phyloP scores from a whole-genome alignment of 2,888 invertebrate species.

The Tolmerus cingulatus region DNA sequence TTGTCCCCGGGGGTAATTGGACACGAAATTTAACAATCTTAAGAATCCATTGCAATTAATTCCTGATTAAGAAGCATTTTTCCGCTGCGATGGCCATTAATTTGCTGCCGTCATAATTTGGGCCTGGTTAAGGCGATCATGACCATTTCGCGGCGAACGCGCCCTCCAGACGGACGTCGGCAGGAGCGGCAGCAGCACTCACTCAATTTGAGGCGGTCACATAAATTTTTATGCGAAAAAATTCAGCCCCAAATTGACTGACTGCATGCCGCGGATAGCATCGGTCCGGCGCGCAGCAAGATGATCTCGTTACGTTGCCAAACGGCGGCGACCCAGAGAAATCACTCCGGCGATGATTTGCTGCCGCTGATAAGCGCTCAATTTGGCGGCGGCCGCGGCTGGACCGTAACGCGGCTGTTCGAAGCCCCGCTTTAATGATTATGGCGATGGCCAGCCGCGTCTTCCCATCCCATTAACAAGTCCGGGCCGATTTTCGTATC shows the following conservation, averaged over 20 bases:
- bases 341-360: constrained; percentile 35
- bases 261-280: constrained; percentile 20
- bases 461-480: constrained; percentile 36
- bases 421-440: constrained; percentile 19
- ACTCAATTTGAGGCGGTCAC: constrained; percentile 33
- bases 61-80: constrained; percentile 42
- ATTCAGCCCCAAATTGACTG: constrained; percentile 22
- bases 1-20: constrained; percentile 27
- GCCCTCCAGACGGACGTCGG: neutral
- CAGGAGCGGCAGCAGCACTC: neutral
- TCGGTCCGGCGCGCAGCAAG: neutral
- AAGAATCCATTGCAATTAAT: constrained; percentile 42
- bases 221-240: constrained; percentile 40
- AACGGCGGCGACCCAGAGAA: constrained; percentile 25
- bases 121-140: constrained; percentile 31
- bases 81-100: constrained; percentile 36
- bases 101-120: constrained; percentile 40
- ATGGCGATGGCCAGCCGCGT: constrained; percentile 17
- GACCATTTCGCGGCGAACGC: neutral
- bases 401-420: constrained; percentile 6
- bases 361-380: constrained; percentile 40
- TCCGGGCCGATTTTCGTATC: constrained; percentile 23
- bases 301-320: constrained; percentile 34
- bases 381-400: neutral
- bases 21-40: constrained; percentile 19